Percentiles rank a stretch among this genome's conserved stretches.
These are phyloP conservation scores for Theretra japonica DNA, from an alignment of 2,888 invertebrate species.

Conservation along the genomic window DNA sequence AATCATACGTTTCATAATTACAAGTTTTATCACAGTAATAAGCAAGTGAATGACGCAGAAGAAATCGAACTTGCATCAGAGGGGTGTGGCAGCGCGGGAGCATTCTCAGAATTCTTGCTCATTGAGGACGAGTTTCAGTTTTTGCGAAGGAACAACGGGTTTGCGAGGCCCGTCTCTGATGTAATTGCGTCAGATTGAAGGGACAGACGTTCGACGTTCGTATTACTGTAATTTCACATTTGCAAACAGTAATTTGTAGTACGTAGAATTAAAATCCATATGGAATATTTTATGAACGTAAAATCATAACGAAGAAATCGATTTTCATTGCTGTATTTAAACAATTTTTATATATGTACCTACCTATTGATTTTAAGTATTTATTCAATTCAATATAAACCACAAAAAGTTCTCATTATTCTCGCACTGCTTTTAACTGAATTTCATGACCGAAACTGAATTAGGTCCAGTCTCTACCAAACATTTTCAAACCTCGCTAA, in stretches of 20 bases:
- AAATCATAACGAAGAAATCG: too few relatives aligned
- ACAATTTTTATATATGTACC: too few relatives aligned
- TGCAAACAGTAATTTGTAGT: neutral
- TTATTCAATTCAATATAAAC: too few relatives aligned
- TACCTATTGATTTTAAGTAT: too few relatives aligned
- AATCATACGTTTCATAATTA: too few relatives aligned
- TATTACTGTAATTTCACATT: too few relatives aligned
- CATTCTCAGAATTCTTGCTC: slow-evolving; percentile 18
- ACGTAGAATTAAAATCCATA: neutral
- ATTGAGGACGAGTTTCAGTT: slow-evolving; percentile 15
- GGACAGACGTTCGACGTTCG: neutral
- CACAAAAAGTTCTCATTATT: too few relatives aligned
- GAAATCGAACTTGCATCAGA: slow-evolving; percentile 26
- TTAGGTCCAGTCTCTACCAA: too few relatives aligned
- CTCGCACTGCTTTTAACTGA: too few relatives aligned
- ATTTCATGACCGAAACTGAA: too few relatives aligned
- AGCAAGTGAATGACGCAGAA: slow-evolving; percentile 1
- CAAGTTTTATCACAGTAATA: neutral
- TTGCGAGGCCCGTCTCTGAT: neutral
- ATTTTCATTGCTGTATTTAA: too few relatives aligned
- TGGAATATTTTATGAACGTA: neutral
- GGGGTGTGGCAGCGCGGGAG: slow-evolving; percentile 13
- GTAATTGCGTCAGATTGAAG: neutral
- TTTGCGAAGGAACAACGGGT: neutral
- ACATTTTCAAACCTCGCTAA: too few relatives aligned